Evolutionary conservation across 2,888 invertebrate genomes (phyloP).

Genomic region (Acheta domesticus): DNA sequence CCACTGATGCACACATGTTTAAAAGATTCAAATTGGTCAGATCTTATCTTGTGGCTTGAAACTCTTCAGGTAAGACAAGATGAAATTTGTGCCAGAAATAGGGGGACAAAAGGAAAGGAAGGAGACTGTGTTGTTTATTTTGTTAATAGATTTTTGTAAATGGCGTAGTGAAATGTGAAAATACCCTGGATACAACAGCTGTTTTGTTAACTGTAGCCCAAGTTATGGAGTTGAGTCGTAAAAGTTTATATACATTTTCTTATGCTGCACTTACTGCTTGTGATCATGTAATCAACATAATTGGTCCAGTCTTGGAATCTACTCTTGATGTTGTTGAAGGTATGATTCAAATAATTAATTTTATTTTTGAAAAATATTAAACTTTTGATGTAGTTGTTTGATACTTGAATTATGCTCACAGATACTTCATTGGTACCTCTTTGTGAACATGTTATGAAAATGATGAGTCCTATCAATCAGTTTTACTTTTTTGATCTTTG

Average conservation of each 20-base stretch:
- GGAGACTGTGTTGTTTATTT: neutral
- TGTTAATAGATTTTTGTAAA: neutral
- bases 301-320: too few species aligned
- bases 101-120: neutral
- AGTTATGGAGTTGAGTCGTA: neutral
- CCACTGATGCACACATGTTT: neutral
- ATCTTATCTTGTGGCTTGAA: neutral
- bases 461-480: neutral
- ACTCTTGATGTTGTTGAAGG: too few species aligned
- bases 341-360: too few species aligned
- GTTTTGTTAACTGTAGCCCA: neutral
- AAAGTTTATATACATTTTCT: neutral
- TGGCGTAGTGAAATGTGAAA: neutral
- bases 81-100: neutral
- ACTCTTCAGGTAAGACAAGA: neutral
- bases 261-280: too few species aligned
- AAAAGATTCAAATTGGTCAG: neutral
- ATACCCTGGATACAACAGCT: neutral
- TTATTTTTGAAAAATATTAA: too few species aligned
- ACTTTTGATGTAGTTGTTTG: neutral
- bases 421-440: neutral
- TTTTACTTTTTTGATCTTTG: neutral
- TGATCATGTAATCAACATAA: too few species aligned
- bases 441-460: neutral
- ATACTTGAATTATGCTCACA: neutral